phyloP scores from a whole-genome alignment of 2,113 vertebrate species.

The Leucosticte australis region DNA sequence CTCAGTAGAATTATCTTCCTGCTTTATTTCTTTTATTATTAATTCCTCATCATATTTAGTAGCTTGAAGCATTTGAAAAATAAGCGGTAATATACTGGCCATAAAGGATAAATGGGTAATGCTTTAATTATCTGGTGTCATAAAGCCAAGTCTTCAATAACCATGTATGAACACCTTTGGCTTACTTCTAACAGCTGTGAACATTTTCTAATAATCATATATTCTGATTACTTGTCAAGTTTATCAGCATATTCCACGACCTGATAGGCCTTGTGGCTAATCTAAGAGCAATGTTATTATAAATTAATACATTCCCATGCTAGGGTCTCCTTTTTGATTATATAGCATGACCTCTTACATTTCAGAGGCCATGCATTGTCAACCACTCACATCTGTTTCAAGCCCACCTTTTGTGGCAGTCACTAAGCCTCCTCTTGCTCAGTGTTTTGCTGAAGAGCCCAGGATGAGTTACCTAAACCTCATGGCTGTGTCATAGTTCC shows the following conservation, averaged over 20 bases:
- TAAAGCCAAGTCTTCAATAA: slow-evolving; percentile 27
- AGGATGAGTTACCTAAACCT: not conserved
- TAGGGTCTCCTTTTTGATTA: not conserved
- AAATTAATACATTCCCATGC: not conserved
- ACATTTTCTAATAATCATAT: not conserved
- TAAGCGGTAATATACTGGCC: not conserved
- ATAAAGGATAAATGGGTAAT: slow-evolving; percentile 33
- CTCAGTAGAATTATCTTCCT: not conserved
- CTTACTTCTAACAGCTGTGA: not conserved
- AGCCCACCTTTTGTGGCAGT: not conserved
- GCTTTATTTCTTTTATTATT: not conserved
- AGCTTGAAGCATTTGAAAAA: slow-evolving; percentile 27
- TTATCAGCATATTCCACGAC: not conserved
- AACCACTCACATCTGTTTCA: not conserved
- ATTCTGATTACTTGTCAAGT: slow-evolving; percentile 1
- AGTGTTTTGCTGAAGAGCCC: not conserved
- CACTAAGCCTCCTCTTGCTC: not conserved
- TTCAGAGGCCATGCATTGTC: not conserved
- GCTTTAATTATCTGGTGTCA: slow-evolving; percentile 43
- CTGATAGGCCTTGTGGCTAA: not conserved
- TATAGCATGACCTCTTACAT: not conserved
- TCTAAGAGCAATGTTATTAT: not conserved
- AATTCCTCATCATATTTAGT: slow-evolving; percentile 9
- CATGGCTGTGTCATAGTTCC: accelerated
- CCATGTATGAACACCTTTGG: not conserved